Percentiles rank a stretch among this genome's conserved stretches.
phyloP scores from a whole-genome alignment of 2,888 invertebrate genomes.

The Pyrocoelia pectoralis region DNA sequence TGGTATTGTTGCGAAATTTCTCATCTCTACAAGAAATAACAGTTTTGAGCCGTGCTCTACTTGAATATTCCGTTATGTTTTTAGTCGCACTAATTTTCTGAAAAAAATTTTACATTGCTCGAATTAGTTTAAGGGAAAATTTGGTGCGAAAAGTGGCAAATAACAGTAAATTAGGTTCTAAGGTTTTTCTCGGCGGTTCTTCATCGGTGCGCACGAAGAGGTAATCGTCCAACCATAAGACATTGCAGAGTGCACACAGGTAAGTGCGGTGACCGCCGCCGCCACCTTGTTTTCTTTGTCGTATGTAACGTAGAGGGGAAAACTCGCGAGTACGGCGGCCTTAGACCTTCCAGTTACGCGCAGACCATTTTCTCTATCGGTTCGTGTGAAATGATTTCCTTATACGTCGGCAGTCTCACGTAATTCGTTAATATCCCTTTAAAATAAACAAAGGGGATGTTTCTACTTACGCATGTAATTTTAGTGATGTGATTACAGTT shows the following conservation, averaged over 20 bases:
- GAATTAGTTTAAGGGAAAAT: not conserved
- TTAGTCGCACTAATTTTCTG: not conserved
- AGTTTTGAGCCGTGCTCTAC: not conserved
- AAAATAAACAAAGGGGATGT: constrained; percentile 15
- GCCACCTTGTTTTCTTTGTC: constrained; percentile 31
- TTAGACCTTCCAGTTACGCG: constrained; percentile 42
- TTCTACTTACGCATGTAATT: not conserved
- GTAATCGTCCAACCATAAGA: constrained; percentile 40
- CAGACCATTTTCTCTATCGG: constrained; percentile 35
- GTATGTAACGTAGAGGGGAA: constrained; percentile 33
- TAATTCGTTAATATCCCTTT: constrained; percentile 17
- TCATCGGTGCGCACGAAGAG: constrained; percentile 30
- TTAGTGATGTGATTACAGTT: not conserved
- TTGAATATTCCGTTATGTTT: not conserved
- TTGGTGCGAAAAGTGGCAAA: not conserved
- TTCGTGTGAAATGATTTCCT: constrained; percentile 27
- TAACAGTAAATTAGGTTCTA: constrained; percentile 5
- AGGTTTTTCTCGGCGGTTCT: constrained; percentile 12
- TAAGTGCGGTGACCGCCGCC: constrained; percentile 42
- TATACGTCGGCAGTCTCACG: constrained; percentile 18
- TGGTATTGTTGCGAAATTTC: not conserved
- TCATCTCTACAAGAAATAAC: not conserved
- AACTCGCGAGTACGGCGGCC: constrained; percentile 36
- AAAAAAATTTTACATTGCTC: not conserved
- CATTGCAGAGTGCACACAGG: constrained; percentile 37